Percentiles rank a stretch among this genome's conserved stretches.
phyloP scores from a whole-genome alignment of 2,797 vertebrate genomes.

The Mus minutoides region DNA sequence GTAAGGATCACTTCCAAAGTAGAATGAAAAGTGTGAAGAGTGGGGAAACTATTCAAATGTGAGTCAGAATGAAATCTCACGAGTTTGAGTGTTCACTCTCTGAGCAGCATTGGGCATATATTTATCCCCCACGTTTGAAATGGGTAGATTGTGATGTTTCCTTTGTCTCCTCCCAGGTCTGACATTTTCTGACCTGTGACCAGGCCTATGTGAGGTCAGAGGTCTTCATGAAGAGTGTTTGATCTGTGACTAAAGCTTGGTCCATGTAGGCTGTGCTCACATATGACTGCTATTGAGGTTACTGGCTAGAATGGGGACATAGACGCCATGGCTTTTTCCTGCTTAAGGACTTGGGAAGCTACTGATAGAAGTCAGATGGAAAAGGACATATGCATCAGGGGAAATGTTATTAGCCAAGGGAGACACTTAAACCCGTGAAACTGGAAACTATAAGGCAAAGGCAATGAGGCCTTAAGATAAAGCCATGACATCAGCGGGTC shows the following conservation, averaged over 20 bases:
- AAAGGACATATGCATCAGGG: conserved; percentile 45
- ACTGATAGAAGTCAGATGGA: neutral
- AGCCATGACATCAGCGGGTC: neutral
- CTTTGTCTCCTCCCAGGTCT: neutral
- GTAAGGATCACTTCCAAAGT: neutral
- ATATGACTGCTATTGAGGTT: neutral
- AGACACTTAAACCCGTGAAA: neutral
- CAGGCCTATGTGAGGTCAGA: neutral
- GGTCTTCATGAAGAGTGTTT: neutral
- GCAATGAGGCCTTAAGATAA: neutral
- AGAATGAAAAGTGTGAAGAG: neutral
- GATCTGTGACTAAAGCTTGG: neutral
- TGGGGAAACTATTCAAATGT: neutral
- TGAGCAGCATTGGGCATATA: neutral
- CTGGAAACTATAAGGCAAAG: conserved; percentile 46
- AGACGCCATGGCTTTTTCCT: neutral
- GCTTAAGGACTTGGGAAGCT: neutral
- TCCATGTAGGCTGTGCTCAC: too few relatives aligned
- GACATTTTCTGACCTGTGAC: neutral
- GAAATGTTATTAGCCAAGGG: conserved; percentile 44
- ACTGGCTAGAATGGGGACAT: neutral
- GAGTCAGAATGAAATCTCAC: neutral
- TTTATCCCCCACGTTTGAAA: neutral
- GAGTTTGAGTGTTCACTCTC: neutral
- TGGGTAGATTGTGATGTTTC: neutral